These are phyloP conservation scores for Aplysia californica DNA, from an alignment of 1,140 invertebrate species.

Conservation along the genomic window DNA sequence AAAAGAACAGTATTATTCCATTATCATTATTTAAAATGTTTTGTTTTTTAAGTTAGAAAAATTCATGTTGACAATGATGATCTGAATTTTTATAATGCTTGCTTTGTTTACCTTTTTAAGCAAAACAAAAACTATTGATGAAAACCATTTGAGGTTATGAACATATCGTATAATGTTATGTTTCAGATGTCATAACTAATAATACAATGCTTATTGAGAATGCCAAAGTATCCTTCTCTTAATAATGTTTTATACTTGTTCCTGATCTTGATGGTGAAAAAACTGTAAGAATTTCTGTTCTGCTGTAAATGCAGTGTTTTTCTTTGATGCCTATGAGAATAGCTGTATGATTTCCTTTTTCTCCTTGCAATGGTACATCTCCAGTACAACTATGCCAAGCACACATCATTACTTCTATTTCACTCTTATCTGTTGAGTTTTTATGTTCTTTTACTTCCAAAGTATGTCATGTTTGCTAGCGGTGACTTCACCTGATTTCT, in stretches of 20 bases:
- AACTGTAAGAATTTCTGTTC: no score
- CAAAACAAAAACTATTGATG: neutral
- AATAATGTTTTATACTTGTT: neutral
- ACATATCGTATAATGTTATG: neutral
- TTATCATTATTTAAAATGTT: constrained; percentile 10
- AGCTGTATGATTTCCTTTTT: neutral
- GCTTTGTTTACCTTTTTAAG: neutral
- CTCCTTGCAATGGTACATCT: neutral
- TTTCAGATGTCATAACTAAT: neutral
- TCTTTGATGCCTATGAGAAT: neutral
- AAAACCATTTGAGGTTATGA: neutral
- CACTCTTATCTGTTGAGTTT: no score
- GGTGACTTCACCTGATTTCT: no score
- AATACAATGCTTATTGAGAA: neutral
- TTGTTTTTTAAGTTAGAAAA: no score
- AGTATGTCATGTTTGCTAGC: no score
- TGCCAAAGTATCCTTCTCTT: constrained; percentile 1
- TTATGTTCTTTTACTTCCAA: no score
- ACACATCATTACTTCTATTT: no score
- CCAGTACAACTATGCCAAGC: no score
- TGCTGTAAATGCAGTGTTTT: neutral
- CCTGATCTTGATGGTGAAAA: no score
- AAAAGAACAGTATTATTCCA: constrained; percentile 10
- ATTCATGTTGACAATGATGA: constrained; percentile 12
- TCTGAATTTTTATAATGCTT: constrained; percentile 15